Conservation (phyloP, 1,140 invertebrate genomes). For the Drosophila arizonae region DNA sequence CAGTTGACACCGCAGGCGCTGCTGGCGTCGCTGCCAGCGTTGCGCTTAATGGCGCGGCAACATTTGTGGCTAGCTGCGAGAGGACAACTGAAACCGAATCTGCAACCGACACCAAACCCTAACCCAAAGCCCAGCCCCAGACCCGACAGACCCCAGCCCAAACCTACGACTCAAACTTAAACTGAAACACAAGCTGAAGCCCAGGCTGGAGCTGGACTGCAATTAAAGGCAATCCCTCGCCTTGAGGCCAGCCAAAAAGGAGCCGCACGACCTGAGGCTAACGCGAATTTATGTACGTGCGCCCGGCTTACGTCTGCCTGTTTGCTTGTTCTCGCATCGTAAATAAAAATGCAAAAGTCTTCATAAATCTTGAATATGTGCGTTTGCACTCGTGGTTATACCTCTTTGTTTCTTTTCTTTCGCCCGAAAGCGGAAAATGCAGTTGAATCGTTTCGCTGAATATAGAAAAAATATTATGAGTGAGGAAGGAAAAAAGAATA, state of each 20-base stretch:
- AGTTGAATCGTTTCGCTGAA: background rate
- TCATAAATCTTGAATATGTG: slow-evolving; percentile 58
- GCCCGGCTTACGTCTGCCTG: background rate
- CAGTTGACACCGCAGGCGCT: slow-evolving; percentile 37
- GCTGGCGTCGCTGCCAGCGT: slow-evolving; percentile 2
- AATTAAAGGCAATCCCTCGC: slow-evolving; percentile 49
- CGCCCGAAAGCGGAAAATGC: background rate
- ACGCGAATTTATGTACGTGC: slow-evolving; percentile 14
- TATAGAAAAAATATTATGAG: too few species aligned
- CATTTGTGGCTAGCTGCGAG: slow-evolving; percentile 32
- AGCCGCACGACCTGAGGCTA: slow-evolving; percentile 13
- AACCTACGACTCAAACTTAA: slow-evolving; percentile 16
- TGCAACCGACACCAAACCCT: background rate
- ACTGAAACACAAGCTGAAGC: background rate
- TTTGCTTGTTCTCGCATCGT: slow-evolving; percentile 30
- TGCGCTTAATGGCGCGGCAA: slow-evolving; percentile 46
- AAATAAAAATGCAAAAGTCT: slow-evolving; percentile 47
- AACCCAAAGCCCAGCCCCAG: background rate
- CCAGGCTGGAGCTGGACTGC: slow-evolving; percentile 24
- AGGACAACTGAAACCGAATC: slow-evolving; percentile 18
- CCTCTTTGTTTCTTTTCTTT: background rate
- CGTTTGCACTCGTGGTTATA: background rate
- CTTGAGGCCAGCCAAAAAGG: slow-evolving; percentile 15
- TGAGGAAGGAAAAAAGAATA: too few species aligned
- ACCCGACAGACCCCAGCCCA: background rate